These are phyloP conservation scores for Dipodomys ordii DNA, from an alignment of 2,113 vertebrate genomes.

Conservation along the genomic window DNA sequence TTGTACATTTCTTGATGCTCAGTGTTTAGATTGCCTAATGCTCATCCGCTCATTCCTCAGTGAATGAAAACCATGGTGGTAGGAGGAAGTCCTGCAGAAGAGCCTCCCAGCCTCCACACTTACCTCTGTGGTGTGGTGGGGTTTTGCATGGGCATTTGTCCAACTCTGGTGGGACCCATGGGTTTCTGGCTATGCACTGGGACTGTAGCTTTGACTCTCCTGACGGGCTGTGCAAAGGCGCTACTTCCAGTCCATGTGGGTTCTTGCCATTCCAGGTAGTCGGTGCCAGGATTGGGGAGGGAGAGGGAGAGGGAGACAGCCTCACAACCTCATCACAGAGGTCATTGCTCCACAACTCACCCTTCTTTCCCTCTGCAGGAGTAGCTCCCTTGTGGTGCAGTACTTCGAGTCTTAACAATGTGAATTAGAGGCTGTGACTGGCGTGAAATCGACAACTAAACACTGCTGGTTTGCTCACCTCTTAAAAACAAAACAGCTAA, in stretches of 20 bases:
- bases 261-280: not conserved
- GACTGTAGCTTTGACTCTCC: not conserved
- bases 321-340: not conserved
- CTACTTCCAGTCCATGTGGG: conserved; percentile 1
- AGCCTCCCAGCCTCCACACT: not conserved
- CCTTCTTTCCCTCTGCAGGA: not conserved
- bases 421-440: conserved; percentile 81
- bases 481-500: conserved; percentile 84
- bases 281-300: not conserved
- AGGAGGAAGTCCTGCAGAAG: not conserved
- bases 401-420: conserved; percentile 77
- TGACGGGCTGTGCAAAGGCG: not conserved
- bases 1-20: not conserved
- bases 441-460: conserved; percentile 84
- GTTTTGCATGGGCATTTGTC: not conserved
- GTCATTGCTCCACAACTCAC: fast-evolving
- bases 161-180: not conserved
- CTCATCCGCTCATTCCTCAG: not conserved
- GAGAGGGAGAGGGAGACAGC: not conserved
- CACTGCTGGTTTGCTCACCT: conserved; percentile 80
- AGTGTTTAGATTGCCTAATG: not conserved
- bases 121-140: not conserved
- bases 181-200: not conserved
- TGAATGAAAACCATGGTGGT: not conserved
- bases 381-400: fast-evolving